phyloP scores from a whole-genome alignment of 2,888 invertebrate species.

The Ochropleura leucogaster region DNA sequence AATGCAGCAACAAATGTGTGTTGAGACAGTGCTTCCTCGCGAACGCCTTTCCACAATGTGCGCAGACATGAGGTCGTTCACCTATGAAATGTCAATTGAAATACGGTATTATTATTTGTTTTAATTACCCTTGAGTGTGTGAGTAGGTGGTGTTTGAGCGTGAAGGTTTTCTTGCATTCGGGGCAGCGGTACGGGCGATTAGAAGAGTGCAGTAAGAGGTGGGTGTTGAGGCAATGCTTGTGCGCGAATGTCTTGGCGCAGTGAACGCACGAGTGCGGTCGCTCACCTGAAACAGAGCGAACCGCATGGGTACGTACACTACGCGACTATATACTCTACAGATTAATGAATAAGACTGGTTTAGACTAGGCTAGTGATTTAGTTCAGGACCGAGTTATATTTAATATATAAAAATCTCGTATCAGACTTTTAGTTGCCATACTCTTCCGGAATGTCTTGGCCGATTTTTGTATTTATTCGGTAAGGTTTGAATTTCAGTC shows the following conservation, averaged over 20 bases:
- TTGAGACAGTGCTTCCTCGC: conserved; percentile 96
- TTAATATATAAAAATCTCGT: too few relatives aligned
- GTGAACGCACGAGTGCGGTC: conserved; percentile 93
- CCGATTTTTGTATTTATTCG: too few relatives aligned
- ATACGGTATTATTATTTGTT: conserved; percentile 38
- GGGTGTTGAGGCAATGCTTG: conserved; percentile 95
- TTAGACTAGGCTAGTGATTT: background rate
- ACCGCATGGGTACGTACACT: conserved; percentile 67
- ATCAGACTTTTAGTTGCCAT: too few relatives aligned
- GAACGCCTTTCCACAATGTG: conserved; percentile 95
- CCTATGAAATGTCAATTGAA: conserved; percentile 83
- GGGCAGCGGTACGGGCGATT: conserved; percentile 94
- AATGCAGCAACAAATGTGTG: conserved; percentile 95
- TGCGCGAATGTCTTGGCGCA: conserved; percentile 95
- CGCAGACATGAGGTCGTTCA: conserved; percentile 94
- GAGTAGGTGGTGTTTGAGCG: conserved; percentile 94
- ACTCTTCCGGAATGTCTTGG: too few relatives aligned
- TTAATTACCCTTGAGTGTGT: conserved; percentile 93
- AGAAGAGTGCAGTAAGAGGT: conserved; percentile 94
- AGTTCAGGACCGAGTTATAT: background rate
- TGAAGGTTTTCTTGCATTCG: conserved; percentile 95
- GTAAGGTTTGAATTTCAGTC: too few relatives aligned
- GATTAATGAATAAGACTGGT: background rate
- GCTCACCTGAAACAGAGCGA: conserved; percentile 90
- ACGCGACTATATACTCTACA: conserved; percentile 11